Evolutionary conservation across 2,888 invertebrate genomes (phyloP).

Genomic region (Rhagophthalmus giganteus): DNA sequence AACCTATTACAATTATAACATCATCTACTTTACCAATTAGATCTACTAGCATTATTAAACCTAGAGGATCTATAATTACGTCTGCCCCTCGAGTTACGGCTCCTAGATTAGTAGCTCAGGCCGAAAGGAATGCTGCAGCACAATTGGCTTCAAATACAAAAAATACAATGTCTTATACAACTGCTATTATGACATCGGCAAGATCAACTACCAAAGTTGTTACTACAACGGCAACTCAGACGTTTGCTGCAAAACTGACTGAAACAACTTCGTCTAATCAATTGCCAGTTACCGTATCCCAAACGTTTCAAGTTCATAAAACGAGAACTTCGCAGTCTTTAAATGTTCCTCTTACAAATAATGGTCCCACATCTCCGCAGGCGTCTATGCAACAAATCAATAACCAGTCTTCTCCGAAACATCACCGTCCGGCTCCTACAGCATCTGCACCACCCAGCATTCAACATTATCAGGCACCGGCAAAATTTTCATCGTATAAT

Average conservation of each 20-base stretch:
- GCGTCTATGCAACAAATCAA: constrained; percentile 21
- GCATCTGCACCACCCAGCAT: constrained; percentile 54
- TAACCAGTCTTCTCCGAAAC: constrained; percentile 49
- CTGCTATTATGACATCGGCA: constrained; percentile 59
- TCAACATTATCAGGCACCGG: constrained; percentile 49
- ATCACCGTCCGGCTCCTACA: constrained; percentile 49
- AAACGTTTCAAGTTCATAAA: constrained; percentile 29
- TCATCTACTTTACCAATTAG: constrained; percentile 38
- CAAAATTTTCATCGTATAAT: constrained; percentile 35
- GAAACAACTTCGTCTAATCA: constrained; percentile 55
- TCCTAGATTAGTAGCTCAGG: constrained; percentile 62
- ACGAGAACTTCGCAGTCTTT: constrained; percentile 29
- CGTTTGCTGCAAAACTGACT: constrained; percentile 75
- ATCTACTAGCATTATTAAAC: constrained; percentile 41
- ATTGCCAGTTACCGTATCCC: constrained; percentile 35
- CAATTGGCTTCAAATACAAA: constrained; percentile 57
- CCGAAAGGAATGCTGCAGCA: constrained; percentile 57
- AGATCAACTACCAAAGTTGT: constrained; percentile 41
- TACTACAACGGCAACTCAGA: constrained; percentile 60
- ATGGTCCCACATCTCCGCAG: constrained; percentile 46
- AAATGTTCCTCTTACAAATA: constrained; percentile 33
- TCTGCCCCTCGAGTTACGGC: constrained; percentile 46
- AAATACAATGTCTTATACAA: constrained; percentile 62
- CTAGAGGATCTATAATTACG: constrained; percentile 43
- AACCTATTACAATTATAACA: constrained; percentile 40